Percentiles rank a stretch among this genome's conserved stretches.
These are phyloP conservation scores for Porites rus DNA, from an alignment of 92 coral and sea anemone species.

Conservation along the genomic window DNA sequence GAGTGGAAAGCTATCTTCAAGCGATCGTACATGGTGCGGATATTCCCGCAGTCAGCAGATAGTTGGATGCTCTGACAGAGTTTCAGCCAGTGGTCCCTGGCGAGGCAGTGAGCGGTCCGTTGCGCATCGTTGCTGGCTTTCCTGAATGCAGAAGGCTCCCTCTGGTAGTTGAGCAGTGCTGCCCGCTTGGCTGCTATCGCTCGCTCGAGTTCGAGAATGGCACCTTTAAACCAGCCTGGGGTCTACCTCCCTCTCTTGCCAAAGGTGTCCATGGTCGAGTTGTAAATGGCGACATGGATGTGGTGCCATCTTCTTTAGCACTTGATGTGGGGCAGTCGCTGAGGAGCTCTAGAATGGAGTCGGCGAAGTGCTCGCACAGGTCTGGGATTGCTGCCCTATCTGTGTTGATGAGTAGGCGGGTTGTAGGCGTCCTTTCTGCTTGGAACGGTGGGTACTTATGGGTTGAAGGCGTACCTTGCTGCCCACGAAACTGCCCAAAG, in stretches of 20 bases:
- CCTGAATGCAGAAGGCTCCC: constrained; percentile 38
- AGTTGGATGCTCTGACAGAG: constrained; percentile 26
- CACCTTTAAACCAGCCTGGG: constrained; percentile 58
- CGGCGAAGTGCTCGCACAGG: constrained; percentile 23
- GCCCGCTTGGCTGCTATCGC: constrained; percentile 28
- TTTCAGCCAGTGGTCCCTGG: constrained; percentile 36
- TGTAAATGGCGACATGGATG: constrained; percentile 38
- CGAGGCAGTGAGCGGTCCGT: background rate
- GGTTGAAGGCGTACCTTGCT: constrained; percentile 56
- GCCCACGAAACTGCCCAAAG: constrained; percentile 11
- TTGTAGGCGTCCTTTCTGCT: background rate
- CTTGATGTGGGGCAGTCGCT: constrained; percentile 39
- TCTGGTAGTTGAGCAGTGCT: background rate
- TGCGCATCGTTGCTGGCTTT: no score
- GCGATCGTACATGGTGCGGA: background rate
- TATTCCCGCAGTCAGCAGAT: no score
- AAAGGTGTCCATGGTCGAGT: constrained; percentile 47
- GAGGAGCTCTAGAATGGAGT: constrained; percentile 30
- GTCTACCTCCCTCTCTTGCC: constrained; percentile 39
- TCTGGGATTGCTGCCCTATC: constrained; percentile 14
- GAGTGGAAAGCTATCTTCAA: background rate
- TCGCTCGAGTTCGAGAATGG: constrained; percentile 31
- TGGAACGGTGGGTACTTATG: background rate
- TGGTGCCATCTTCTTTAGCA: constrained; percentile 32
- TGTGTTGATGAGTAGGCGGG: background rate